Percentiles rank a stretch among this genome's conserved stretches.
These are phyloP conservation scores for Galaxias olidus DNA, from an alignment of 2,797 vertebrate species.

Conservation along the genomic window DNA sequence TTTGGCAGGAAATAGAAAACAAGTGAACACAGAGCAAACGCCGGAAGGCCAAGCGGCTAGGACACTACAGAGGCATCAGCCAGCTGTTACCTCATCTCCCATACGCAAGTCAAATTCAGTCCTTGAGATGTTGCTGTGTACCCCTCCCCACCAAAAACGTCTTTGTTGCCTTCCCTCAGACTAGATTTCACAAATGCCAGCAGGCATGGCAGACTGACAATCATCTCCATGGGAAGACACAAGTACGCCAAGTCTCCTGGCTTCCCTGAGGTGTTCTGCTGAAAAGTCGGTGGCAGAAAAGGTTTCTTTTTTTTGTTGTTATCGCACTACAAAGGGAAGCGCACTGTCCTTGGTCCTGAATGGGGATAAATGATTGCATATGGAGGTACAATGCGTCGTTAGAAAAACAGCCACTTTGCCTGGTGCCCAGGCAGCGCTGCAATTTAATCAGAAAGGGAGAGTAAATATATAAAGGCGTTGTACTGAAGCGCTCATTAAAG, in stretches of 20 bases:
- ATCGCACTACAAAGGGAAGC: slow-evolving; percentile 20
- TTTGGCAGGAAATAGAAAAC: slow-evolving; percentile 14
- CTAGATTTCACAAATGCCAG: not conserved
- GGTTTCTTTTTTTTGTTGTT: slow-evolving; percentile 35
- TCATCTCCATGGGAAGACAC: slow-evolving; percentile 42
- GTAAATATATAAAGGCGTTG: slow-evolving; percentile 62
- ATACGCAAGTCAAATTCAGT: slow-evolving; percentile 42
- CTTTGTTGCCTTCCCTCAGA: slow-evolving; percentile 38
- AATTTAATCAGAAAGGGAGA: slow-evolving; percentile 54
- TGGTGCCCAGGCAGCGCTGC: slow-evolving; percentile 38
- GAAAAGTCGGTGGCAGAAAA: slow-evolving; percentile 27
- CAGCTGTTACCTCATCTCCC: slow-evolving; percentile 33
- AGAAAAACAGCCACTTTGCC: slow-evolving; percentile 50
- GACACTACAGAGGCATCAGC: slow-evolving; percentile 31
- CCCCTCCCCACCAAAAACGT: slow-evolving; percentile 17
- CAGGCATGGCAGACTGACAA: slow-evolving; percentile 24
- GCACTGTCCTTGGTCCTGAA: slow-evolving; percentile 17
- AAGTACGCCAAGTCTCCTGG: slow-evolving; percentile 25
- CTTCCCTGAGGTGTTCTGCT: slow-evolving; percentile 26
- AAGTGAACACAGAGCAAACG: slow-evolving; percentile 24
- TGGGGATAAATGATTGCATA: slow-evolving; percentile 37
- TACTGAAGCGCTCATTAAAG: slow-evolving; percentile 55
- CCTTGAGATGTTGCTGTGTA: slow-evolving; percentile 24
- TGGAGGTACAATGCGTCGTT: slow-evolving; percentile 46
- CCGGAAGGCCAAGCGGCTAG: slow-evolving; percentile 17